A percentile compares a stretch with the other conserved stretches of the same genome.
phyloP scores from a whole-genome alignment of 2,113 vertebrate genomes.

The Struthidea cinerea region DNA sequence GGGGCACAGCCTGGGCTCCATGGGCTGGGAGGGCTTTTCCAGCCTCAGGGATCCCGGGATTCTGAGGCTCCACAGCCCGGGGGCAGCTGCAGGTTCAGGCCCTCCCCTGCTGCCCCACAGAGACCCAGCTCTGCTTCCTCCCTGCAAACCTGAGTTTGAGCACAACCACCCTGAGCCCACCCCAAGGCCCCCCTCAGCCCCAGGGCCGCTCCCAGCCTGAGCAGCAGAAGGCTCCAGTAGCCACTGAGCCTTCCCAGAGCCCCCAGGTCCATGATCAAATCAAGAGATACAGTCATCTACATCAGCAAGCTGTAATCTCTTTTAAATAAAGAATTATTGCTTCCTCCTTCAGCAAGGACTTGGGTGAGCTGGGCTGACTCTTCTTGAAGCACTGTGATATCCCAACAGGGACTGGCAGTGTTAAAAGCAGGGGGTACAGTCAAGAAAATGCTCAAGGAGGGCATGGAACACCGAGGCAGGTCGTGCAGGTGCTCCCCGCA shows the following conservation, averaged over 20 bases:
- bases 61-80: not conserved
- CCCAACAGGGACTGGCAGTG: not conserved
- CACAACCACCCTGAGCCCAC: not conserved
- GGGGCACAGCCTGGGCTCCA: fast-evolving
- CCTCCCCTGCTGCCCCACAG: not conserved
- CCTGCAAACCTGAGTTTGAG: not conserved
- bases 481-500: fast-evolving
- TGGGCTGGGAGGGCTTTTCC: not conserved
- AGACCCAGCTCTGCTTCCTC: not conserved
- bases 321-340: slow-evolving; percentile 50
- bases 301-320: not conserved
- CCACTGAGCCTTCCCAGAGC: not conserved
- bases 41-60: fast-evolving
- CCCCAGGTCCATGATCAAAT: not conserved
- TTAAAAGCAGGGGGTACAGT: not conserved
- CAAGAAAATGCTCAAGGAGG: not conserved
- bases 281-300: not conserved
- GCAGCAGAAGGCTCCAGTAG: not conserved
- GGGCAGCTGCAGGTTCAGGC: not conserved
- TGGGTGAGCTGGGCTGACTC: not conserved
- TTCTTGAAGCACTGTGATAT: not conserved
- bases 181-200: not conserved
- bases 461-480: not conserved
- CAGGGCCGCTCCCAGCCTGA: fast-evolving
- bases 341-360: slow-evolving; percentile 36